These are phyloP conservation scores for Rhabdomys dilectus DNA, from an alignment of 2,113 vertebrate species.

Conservation along the genomic window DNA sequence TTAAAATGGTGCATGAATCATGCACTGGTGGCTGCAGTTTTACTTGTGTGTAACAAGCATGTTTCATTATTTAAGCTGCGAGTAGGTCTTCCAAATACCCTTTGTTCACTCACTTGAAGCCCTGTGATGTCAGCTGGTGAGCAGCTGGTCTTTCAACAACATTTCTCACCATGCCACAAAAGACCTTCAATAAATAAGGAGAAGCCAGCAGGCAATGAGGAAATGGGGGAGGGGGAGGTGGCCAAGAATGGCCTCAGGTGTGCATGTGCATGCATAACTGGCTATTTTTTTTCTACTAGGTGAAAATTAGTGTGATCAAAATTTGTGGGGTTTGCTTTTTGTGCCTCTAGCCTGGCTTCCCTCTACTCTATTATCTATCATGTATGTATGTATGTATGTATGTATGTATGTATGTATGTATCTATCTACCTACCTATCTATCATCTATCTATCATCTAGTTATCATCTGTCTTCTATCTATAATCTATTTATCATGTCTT, in stretches of 20 bases:
- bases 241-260: not conserved
- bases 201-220: not conserved
- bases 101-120: not conserved
- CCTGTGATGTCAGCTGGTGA: not conserved
- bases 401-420: not conserved
- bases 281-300: not conserved
- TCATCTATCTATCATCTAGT: not conserved
- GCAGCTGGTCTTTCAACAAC: not conserved
- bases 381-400: not conserved
- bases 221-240: not conserved
- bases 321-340: rapidly evolving
- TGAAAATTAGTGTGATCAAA: not conserved
- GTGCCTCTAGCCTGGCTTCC: not conserved
- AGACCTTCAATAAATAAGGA: not conserved
- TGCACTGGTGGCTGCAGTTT: not conserved
- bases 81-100: not conserved
- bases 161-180: not conserved
- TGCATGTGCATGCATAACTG: not conserved
- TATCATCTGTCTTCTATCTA: not conserved
- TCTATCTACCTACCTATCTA: not conserved
- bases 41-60: not conserved
- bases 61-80: conserved; percentile 44
- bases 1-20: not conserved
- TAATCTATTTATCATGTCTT: no score
- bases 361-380: not conserved